phyloP scores from a whole-genome alignment of 2,113 vertebrate genomes.

The Nipponia nippon region DNA sequence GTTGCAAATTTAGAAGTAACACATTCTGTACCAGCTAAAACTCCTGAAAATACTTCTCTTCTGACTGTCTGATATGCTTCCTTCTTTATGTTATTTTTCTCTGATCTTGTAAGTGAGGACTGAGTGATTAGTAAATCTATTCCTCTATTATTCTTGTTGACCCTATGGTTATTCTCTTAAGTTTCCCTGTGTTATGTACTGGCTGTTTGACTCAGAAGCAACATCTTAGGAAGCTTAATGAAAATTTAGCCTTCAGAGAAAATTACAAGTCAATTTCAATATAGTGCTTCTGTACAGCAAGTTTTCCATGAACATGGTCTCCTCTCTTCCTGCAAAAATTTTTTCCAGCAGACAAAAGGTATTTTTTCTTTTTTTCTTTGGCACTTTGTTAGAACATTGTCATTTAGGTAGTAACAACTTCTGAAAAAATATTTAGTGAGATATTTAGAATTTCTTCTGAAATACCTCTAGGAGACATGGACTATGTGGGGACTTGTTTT shows the following conservation, averaged over 20 bases:
- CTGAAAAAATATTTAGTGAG: background rate
- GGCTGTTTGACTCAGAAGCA: background rate
- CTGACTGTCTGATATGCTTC: background rate
- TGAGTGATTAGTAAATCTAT: background rate
- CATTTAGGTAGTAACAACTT: background rate
- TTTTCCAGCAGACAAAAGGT: background rate
- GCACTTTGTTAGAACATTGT: background rate
- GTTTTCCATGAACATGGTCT: background rate
- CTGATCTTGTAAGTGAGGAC: background rate
- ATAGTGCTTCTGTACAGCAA: background rate
- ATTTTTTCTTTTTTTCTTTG: background rate
- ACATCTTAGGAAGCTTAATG: background rate
- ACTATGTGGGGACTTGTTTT: background rate
- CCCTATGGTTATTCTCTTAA: background rate
- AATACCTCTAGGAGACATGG: background rate
- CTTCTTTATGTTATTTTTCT: background rate
- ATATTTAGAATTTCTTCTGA: background rate
- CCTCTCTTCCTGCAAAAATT: background rate
- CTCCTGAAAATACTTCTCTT: background rate
- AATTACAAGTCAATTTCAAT: background rate
- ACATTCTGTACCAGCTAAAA: background rate
- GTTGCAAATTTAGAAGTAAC: background rate
- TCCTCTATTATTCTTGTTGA: background rate
- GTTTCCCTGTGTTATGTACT: background rate
- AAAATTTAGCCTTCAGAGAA: background rate